These are phyloP conservation scores for Conger conger DNA, from an alignment of 2,113 vertebrate genomes.

Conservation along the genomic window DNA sequence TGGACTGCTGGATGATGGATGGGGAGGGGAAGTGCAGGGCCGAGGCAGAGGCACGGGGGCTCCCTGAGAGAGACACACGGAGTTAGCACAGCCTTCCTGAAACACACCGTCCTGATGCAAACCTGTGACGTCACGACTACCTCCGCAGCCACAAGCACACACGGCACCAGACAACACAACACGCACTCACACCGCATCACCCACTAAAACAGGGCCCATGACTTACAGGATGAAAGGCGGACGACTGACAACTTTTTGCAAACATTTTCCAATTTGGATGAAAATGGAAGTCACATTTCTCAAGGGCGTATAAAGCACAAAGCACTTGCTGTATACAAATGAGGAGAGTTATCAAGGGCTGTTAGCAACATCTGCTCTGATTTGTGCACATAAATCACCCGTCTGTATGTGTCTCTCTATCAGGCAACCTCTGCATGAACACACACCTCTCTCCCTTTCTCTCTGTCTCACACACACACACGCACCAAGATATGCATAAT, in stretches of 20 bases:
- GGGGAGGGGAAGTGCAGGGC: slow-evolving; percentile 95
- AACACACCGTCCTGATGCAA: not conserved
- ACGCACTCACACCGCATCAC: not conserved
- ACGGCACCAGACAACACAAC: not conserved
- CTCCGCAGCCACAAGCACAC: not conserved
- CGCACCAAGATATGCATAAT: not conserved
- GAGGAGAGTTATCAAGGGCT: not conserved
- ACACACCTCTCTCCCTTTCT: not conserved
- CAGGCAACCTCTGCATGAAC: not conserved
- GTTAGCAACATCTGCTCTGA: slow-evolving; percentile 21
- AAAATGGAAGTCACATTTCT: not conserved
- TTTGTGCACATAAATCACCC: slow-evolving; percentile 18
- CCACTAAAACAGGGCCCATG: not conserved
- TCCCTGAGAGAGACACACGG: slow-evolving; percentile 68
- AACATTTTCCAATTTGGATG: not conserved
- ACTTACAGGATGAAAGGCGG: not conserved
- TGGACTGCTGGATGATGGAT: slow-evolving; percentile 96
- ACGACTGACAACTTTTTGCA: not conserved
- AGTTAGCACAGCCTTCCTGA: slow-evolving; percentile 28
- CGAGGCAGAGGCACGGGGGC: slow-evolving; percentile 89
- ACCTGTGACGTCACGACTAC: not conserved
- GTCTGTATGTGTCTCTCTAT: not conserved
- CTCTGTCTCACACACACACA: not conserved
- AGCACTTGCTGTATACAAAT: not conserved
- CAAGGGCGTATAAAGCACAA: slow-evolving; percentile 7